These are phyloP conservation scores for Synanthedon myopaeformis DNA, from an alignment of 2,888 invertebrate species.

Conservation along the genomic window DNA sequence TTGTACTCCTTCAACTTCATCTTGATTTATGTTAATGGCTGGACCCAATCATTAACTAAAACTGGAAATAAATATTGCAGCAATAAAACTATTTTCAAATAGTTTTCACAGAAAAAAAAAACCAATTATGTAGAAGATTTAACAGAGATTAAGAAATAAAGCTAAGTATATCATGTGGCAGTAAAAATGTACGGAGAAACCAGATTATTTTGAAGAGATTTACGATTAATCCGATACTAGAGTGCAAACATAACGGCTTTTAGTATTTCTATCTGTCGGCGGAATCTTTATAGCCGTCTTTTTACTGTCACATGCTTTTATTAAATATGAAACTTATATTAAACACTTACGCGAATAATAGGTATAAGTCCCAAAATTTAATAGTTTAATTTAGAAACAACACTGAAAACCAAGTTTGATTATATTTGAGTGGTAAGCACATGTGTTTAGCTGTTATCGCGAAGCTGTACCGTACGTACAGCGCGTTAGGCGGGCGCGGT, in stretches of 20 bases:
- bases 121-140: neutral
- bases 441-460: slow-evolving; percentile 12
- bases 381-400: slow-evolving; percentile 19
- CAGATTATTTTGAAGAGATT: neutral
- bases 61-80: no score
- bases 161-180: no score
- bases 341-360: slow-evolving; percentile 21
- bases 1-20: no score
- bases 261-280: slow-evolving; percentile 16
- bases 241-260: slow-evolving; percentile 17
- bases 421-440: slow-evolving; percentile 16
- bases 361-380: slow-evolving; percentile 14
- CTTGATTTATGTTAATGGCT: no score
- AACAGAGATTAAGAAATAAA: neutral
- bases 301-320: slow-evolving; percentile 28
- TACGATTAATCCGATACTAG: slow-evolving; percentile 10
- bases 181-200: no score
- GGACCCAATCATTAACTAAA: no score
- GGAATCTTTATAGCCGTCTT: slow-evolving; percentile 32
- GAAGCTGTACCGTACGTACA: slow-evolving; percentile 7
- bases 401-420: slow-evolving; percentile 5
- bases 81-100: no score
- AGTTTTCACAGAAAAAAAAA: neutral
- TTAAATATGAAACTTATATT: slow-evolving; percentile 19
- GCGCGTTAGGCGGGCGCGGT: slow-evolving; percentile 22